These are phyloP conservation scores for Smittia sp. DNA, from an alignment of 2,888 invertebrate genomes.

Conservation along the genomic window DNA sequence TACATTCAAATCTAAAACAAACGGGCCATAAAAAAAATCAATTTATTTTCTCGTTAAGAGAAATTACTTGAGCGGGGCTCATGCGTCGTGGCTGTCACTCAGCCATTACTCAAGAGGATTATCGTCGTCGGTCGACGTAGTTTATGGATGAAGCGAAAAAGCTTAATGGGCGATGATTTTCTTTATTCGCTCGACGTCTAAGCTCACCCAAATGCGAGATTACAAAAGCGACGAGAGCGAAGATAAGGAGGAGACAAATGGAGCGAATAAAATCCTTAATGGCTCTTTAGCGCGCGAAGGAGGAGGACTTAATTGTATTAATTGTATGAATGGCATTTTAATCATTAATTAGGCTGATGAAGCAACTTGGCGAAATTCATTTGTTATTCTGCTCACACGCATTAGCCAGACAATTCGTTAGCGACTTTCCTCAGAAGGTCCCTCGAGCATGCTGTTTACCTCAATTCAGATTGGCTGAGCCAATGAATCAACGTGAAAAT, in stretches of 20 bases:
- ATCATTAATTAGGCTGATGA: constrained; percentile 41
- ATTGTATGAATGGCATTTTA: constrained; percentile 41
- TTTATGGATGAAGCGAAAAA: too few relatives aligned
- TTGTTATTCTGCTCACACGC: constrained; percentile 34
- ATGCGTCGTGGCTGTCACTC: not conserved
- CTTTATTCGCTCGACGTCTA: constrained; percentile 27
- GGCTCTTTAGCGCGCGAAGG: constrained; percentile 27
- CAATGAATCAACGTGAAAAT: constrained; percentile 10
- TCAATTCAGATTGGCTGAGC: not conserved
- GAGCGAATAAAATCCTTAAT: constrained; percentile 36
- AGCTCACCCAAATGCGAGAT: constrained; percentile 15
- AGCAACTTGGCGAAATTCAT: constrained; percentile 30
- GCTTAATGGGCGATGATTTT: constrained; percentile 33
- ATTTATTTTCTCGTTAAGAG: constrained; percentile 37
- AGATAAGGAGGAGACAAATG: constrained; percentile 20
- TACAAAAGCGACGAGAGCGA: constrained; percentile 14
- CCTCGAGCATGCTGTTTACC: not conserved
- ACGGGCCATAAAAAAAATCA: constrained; percentile 28
- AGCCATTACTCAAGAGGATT: not conserved
- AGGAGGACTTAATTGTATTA: constrained; percentile 39
- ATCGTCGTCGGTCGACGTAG: not conserved
- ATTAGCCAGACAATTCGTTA: constrained; percentile 9
- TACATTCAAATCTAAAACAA: constrained; percentile 33
- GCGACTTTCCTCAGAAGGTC: not conserved
- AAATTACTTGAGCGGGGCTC: constrained; percentile 30